Conservation (phyloP, 2,797 vertebrate species). For the Trachops cirrhosus region DNA sequence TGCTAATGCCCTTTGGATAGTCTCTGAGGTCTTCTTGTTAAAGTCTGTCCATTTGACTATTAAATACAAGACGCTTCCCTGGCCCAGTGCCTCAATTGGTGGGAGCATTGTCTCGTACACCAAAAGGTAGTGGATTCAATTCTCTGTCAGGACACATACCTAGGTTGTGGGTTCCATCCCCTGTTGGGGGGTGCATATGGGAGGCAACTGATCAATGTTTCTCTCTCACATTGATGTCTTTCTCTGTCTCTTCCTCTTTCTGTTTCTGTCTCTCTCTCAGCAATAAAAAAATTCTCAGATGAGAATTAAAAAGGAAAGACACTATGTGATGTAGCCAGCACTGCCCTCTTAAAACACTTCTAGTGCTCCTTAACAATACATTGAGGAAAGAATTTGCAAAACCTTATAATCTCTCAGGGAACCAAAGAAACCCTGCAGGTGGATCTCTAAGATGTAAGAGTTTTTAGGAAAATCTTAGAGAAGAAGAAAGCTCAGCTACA, state of each 20-base stretch:
- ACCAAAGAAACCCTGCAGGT: conserved; percentile 2
- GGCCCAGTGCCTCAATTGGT: too few relatives aligned
- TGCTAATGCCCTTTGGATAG: background rate
- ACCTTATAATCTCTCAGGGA: background rate
- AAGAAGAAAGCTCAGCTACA: conserved; percentile 25
- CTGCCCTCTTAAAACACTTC: background rate
- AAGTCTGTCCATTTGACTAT: background rate
- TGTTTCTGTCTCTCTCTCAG: too few relatives aligned
- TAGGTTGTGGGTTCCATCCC: too few relatives aligned
- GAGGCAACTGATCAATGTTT: too few relatives aligned
- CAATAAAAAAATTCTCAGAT: background rate
- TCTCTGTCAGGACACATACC: too few relatives aligned
- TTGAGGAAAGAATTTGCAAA: conserved; percentile 32
- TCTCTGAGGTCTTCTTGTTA: conserved; percentile 28
- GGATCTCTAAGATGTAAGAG: background rate
- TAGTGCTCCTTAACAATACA: background rate
- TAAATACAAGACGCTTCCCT: background rate
- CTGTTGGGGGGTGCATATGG: too few relatives aligned
- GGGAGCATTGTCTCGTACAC: too few relatives aligned
- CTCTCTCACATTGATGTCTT: too few relatives aligned
- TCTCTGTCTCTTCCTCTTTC: too few relatives aligned
- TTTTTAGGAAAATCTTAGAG: conserved; percentile 7
- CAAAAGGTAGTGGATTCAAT: too few relatives aligned
- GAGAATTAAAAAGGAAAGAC: background rate
- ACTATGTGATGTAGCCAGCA: background rate